phyloP scores from a whole-genome alignment of 2,113 vertebrate genomes.

The Pseudopipra pipra region DNA sequence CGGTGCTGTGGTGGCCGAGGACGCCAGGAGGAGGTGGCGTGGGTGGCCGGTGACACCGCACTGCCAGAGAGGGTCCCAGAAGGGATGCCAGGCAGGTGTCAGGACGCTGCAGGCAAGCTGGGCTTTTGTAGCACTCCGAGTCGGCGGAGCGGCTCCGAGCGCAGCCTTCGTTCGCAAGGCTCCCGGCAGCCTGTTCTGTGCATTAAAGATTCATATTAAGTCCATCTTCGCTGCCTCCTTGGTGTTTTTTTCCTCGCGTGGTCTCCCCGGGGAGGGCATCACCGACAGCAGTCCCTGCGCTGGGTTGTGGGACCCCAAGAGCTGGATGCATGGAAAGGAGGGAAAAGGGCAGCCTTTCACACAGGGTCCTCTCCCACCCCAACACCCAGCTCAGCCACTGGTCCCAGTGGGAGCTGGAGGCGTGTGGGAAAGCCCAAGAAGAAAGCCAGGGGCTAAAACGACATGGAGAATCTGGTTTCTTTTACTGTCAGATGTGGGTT shows the following conservation, averaged over 20 bases:
- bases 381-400: background rate
- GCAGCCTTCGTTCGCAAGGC: slow-evolving; percentile 46
- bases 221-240: slow-evolving; percentile 54
- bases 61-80: background rate
- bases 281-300: rapidly evolving
- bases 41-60: background rate
- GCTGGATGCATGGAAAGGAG: background rate
- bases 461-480: slow-evolving; percentile 46
- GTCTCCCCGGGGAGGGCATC: background rate
- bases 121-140: background rate
- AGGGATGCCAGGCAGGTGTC: background rate
- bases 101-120: background rate
- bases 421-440: slow-evolving; percentile 32
- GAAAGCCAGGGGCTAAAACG: slow-evolving; percentile 23
- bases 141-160: slow-evolving; percentile 2
- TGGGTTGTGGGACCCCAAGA: background rate
- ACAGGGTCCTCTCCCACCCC: background rate
- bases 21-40: background rate
- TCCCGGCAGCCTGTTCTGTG: slow-evolving; percentile 68
- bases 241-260: slow-evolving; percentile 43
- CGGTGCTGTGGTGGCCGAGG: background rate
- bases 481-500: slow-evolving; percentile 58
- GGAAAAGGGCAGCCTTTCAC: background rate
- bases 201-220: slow-evolving; percentile 79
- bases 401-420: background rate